Percentiles rank a stretch among this genome's conserved stretches.
Conservation (phyloP, 1,140 invertebrate genomes). For the Drosophila jambulina region DNA sequence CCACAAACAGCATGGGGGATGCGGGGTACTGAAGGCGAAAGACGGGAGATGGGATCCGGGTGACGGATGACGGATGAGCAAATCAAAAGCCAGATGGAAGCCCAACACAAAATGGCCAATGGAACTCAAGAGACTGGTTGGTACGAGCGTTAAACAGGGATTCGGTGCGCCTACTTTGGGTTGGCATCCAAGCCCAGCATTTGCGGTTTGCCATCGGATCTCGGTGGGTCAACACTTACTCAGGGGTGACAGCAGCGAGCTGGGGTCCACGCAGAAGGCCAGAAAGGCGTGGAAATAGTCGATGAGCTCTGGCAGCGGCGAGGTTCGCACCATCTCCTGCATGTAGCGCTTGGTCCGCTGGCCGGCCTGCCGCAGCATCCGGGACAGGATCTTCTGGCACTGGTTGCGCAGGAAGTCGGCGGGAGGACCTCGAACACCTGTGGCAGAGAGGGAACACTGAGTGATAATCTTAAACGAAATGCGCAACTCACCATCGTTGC, state of each 20-base stretch:
- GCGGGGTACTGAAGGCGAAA: not conserved
- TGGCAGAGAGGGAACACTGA: slow-evolving; percentile 27
- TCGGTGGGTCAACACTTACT: slow-evolving; percentile 88
- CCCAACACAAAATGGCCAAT: slow-evolving; percentile 50
- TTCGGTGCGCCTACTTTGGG: slow-evolving; percentile 55
- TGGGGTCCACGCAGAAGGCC: slow-evolving; percentile 97
- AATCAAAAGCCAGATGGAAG: slow-evolving; percentile 41
- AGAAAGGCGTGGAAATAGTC: slow-evolving; percentile 98
- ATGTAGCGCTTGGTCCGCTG: slow-evolving; percentile 93
- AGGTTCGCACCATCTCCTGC: slow-evolving; percentile 90
- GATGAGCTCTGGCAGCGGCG: slow-evolving; percentile 92
- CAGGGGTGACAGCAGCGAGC: slow-evolving; percentile 92
- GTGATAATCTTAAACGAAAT: too few species aligned
- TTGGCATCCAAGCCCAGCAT: slow-evolving; percentile 40
- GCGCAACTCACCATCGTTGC: slow-evolving; percentile 85
- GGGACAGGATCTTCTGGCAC: slow-evolving; percentile 92
- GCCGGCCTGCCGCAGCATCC: slow-evolving; percentile 89
- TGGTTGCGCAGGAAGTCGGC: slow-evolving; percentile 96
- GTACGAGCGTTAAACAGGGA: slow-evolving; percentile 20
- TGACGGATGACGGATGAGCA: slow-evolving; percentile 33
- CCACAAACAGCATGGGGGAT: slow-evolving; percentile 41
- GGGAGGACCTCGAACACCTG: slow-evolving; percentile 92
- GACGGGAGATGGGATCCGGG: not conserved
- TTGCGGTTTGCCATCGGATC: slow-evolving; percentile 14
- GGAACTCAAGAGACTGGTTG: slow-evolving; percentile 45